Evolutionary conservation across 1,140 invertebrate species (phyloP).

Genomic region (Musca vetustissima): DNA sequence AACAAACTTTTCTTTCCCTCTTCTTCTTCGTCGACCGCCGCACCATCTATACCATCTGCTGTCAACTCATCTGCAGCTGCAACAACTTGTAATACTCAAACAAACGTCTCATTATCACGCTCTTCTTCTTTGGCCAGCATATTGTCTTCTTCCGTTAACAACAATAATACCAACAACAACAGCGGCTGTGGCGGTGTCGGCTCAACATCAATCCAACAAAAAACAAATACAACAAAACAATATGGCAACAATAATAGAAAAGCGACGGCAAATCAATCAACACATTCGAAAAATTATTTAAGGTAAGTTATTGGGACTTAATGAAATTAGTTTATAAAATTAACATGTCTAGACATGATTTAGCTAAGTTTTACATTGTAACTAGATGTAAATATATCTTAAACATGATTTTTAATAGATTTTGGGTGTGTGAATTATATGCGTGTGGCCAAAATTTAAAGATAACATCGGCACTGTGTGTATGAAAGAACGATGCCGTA

Average conservation of each 20-base stretch:
- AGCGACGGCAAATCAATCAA: conserved; percentile 28
- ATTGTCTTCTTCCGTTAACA: background rate
- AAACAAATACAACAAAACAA: background rate
- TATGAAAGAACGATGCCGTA: too few species aligned
- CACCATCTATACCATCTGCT: background rate
- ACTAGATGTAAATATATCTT: too few species aligned
- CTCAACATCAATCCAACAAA: conserved; percentile 7
- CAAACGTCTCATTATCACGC: conserved; percentile 26
- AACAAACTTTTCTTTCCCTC: conserved; percentile 55
- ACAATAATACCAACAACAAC: conserved; percentile 20
- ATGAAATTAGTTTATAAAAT: too few species aligned
- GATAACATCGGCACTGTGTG: too few species aligned
- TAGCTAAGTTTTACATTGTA: too few species aligned
- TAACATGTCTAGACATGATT: too few species aligned
- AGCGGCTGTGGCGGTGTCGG: background rate
- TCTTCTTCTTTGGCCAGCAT: conserved; percentile 30
- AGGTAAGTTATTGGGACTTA: conserved; percentile 52
- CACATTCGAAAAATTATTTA: conserved; percentile 54
- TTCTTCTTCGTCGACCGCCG: conserved; percentile 38
- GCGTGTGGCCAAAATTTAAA: too few species aligned
- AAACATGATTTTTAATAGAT: too few species aligned
- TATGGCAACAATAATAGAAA: conserved; percentile 8
- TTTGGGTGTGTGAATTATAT: too few species aligned
- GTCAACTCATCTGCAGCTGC: background rate
- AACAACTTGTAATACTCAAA: conserved; percentile 31